Evolutionary conservation across 2,797 vertebrate species (phyloP).

Genomic region (Mareca penelope): DNA sequence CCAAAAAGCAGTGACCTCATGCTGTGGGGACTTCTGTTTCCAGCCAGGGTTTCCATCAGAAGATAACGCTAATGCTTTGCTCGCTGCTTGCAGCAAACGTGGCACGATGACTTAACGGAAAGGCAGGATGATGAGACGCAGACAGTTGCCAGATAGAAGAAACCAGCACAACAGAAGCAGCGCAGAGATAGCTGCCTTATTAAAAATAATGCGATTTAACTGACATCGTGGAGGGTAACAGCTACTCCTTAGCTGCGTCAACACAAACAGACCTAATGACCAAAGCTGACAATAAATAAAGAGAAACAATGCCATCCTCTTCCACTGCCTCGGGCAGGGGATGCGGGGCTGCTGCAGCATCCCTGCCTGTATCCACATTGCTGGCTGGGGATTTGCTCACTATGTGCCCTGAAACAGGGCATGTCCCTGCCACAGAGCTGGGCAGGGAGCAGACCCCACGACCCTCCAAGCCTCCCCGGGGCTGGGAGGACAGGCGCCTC

Average conservation of each 20-base stretch:
- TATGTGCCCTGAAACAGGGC: neutral
- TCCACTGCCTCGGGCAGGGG: neutral
- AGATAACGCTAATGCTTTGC: neutral
- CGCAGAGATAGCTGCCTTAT: neutral
- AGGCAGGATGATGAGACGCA: neutral
- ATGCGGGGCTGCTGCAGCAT: neutral
- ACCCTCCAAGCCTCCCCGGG: too few species aligned
- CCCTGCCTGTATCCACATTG: neutral
- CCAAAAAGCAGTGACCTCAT: neutral
- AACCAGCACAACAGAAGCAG: slow-evolving; percentile 8
- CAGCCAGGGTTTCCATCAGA: neutral
- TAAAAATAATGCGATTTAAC: slow-evolving; percentile 51
- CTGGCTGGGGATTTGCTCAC: rapidly evolving
- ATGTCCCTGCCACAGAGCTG: too few species aligned
- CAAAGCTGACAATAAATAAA: neutral
- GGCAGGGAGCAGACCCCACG: neutral
- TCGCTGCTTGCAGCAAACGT: neutral
- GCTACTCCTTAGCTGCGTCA: neutral
- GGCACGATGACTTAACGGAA: slow-evolving; percentile 16
- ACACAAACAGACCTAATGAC: slow-evolving; percentile 1
- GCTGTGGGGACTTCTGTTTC: neutral
- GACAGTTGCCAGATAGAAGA: neutral
- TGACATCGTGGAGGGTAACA: neutral
- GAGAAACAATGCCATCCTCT: neutral
- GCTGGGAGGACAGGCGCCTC: neutral